These are phyloP conservation scores for Coptodon rendalli DNA, from an alignment of 2,113 vertebrate genomes.

Conservation along the genomic window DNA sequence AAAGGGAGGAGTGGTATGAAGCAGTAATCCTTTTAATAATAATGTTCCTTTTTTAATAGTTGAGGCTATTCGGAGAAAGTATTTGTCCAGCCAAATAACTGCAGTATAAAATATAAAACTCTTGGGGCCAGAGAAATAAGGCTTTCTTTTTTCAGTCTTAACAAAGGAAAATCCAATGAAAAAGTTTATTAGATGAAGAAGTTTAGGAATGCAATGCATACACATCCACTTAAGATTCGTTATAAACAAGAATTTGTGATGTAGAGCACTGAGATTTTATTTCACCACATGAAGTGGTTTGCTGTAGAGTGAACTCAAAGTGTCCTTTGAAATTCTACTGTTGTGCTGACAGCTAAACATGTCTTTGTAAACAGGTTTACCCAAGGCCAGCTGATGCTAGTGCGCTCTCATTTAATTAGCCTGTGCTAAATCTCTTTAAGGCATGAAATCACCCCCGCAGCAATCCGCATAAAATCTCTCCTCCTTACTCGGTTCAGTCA, in stretches of 20 bases:
- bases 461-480: constrained; percentile 56
- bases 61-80: not conserved
- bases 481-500: not conserved
- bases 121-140: not conserved
- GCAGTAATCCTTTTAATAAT: constrained; percentile 14
- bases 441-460: constrained; percentile 35
- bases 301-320: not conserved
- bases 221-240: not conserved
- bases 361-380: constrained; percentile 20
- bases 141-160: not conserved
- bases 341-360: not conserved
- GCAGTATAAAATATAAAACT: not conserved
- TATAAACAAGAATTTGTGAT: not conserved
- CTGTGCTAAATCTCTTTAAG: constrained; percentile 60
- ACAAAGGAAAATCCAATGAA: not conserved
- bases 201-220: not conserved
- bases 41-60: constrained; percentile 5
- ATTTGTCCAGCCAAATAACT: not conserved
- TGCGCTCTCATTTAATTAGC: constrained; percentile 60
- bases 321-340: not conserved
- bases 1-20: not conserved
- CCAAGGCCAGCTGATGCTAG: not conserved
- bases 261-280: not conserved
- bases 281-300: not conserved
- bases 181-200: not conserved